Percentiles rank a stretch among this genome's conserved stretches.
Conservation (phyloP, 1,140 invertebrate genomes). For the Drosophila eugracilis region DNA sequence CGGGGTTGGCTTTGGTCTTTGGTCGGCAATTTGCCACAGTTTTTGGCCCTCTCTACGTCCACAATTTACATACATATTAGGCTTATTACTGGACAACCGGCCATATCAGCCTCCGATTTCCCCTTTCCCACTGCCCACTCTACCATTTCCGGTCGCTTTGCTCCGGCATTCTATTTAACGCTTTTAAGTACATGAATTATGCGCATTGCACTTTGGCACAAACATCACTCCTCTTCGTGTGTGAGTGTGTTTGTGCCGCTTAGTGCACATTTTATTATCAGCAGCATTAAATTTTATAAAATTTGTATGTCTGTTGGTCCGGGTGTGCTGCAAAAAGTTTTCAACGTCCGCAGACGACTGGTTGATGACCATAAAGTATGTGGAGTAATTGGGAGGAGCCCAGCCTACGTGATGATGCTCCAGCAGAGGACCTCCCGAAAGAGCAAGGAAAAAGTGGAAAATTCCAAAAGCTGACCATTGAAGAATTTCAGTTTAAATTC, state of each 20-base stretch:
- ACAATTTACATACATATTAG: slow-evolving; percentile 61
- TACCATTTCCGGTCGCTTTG: not conserved
- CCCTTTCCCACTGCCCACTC: not conserved
- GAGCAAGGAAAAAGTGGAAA: slow-evolving; percentile 21
- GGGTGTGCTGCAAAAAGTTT: slow-evolving; percentile 43
- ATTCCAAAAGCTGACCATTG: slow-evolving; percentile 40
- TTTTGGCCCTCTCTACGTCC: slow-evolving; percentile 44
- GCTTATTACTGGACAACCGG: slow-evolving; percentile 54
- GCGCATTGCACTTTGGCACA: slow-evolving; percentile 63
- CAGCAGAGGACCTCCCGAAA: slow-evolving; percentile 1
- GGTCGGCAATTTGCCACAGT: slow-evolving; percentile 63
- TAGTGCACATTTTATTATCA: slow-evolving; percentile 70
- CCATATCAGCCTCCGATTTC: slow-evolving; percentile 7
- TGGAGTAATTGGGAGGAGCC: slow-evolving; percentile 27
- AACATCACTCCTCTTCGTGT: slow-evolving; percentile 41
- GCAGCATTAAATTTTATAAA: slow-evolving; percentile 76
- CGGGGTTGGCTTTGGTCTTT: not conserved
- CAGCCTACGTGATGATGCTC: slow-evolving; percentile 28
- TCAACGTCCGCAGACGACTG: slow-evolving; percentile 35
- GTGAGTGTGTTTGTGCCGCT: slow-evolving; percentile 13
- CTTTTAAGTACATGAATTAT: slow-evolving; percentile 75
- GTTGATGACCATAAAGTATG: slow-evolving; percentile 48
- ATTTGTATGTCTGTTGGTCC: slow-evolving; percentile 43
- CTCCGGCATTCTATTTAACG: slow-evolving; percentile 59
- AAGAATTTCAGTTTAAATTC: slow-evolving; percentile 27